A percentile compares a stretch with the other conserved stretches of the same genome.
Conservation (phyloP, 2,888 invertebrate genomes). For the Rhingia rostrata region DNA sequence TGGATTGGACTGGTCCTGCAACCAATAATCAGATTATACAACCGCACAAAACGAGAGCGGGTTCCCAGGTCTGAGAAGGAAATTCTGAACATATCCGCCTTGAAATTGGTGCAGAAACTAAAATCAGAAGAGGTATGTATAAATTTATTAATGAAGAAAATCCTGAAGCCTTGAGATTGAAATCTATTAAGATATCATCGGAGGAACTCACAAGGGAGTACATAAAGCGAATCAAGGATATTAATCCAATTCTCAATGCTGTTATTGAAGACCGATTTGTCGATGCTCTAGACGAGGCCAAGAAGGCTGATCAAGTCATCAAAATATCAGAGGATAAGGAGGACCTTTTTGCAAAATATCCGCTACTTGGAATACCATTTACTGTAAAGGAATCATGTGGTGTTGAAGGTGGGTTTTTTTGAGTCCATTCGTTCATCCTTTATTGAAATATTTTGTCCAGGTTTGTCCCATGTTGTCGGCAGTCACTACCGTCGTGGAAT, state of each 20-base stretch:
- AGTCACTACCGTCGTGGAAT: slow-evolving; percentile 84
- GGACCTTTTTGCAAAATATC: slow-evolving; percentile 84
- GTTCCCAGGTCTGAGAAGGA: slow-evolving; percentile 31
- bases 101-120: slow-evolving; percentile 36
- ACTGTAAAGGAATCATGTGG: slow-evolving; percentile 92
- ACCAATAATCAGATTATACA: slow-evolving; percentile 17
- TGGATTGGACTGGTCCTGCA: slow-evolving; percentile 41
- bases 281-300: slow-evolving; percentile 87
- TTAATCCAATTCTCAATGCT: slow-evolving; percentile 89
- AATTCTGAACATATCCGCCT: slow-evolving; percentile 41
- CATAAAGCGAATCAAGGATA: slow-evolving; percentile 86
- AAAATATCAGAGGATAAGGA: slow-evolving; percentile 76
- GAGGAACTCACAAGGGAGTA: slow-evolving; percentile 85
- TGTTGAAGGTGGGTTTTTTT: slow-evolving; percentile 86
- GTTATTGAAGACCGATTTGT: slow-evolving; percentile 88
- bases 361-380: slow-evolving; percentile 91
- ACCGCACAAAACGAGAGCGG: slow-evolving; percentile 12
- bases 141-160: not conserved
- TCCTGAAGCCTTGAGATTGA: not conserved
- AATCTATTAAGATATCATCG: slow-evolving; percentile 81
- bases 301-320: slow-evolving; percentile 84
- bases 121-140: slow-evolving; percentile 50
- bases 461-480: slow-evolving; percentile 89
- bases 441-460: slow-evolving; percentile 81
- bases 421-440: too few species aligned